Percentiles rank a stretch among this genome's conserved stretches.
phyloP scores from a whole-genome alignment of 1,140 invertebrate genomes.

The Zaprionus africanus region DNA sequence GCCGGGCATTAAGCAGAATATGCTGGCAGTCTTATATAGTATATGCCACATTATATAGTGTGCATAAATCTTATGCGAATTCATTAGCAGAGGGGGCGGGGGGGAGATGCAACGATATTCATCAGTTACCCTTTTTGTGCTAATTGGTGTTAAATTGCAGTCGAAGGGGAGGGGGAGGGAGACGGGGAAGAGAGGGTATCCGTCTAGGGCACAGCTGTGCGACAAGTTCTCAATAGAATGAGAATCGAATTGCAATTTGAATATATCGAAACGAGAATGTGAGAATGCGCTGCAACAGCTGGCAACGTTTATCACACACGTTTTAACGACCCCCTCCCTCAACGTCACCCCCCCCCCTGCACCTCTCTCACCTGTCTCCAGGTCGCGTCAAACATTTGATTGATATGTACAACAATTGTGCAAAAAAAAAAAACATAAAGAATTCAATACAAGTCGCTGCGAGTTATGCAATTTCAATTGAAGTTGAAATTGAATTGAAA shows the following conservation, averaged over 20 bases:
- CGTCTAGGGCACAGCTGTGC: constrained; percentile 76
- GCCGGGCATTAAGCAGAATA: constrained; percentile 40
- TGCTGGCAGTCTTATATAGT: constrained; percentile 48
- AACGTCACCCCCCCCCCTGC: background rate
- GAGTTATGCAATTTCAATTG: constrained; percentile 26
- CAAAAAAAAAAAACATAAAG: constrained; percentile 4
- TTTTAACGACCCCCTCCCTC: constrained; percentile 5
- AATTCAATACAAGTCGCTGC: constrained; percentile 14
- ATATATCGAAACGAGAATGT: constrained; percentile 33
- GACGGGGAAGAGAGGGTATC: background rate
- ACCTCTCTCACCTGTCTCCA: background rate
- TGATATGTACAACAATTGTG: constrained; percentile 63
- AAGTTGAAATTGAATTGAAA: constrained; percentile 12
- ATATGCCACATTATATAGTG: constrained; percentile 21
- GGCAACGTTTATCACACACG: constrained; percentile 60
- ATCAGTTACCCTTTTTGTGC: constrained; percentile 65
- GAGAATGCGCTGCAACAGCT: constrained; percentile 53
- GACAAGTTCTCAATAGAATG: constrained; percentile 44
- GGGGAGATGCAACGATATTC: constrained; percentile 53
- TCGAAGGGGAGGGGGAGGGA: background rate
- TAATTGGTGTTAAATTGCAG: constrained; percentile 75
- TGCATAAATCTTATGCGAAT: constrained; percentile 46
- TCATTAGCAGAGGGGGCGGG: constrained; percentile 32
- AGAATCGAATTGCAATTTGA: constrained; percentile 52
- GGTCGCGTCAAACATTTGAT: constrained; percentile 23